phyloP scores from a whole-genome alignment of 2,113 vertebrate genomes.

The Elaphurus davidianus region DNA sequence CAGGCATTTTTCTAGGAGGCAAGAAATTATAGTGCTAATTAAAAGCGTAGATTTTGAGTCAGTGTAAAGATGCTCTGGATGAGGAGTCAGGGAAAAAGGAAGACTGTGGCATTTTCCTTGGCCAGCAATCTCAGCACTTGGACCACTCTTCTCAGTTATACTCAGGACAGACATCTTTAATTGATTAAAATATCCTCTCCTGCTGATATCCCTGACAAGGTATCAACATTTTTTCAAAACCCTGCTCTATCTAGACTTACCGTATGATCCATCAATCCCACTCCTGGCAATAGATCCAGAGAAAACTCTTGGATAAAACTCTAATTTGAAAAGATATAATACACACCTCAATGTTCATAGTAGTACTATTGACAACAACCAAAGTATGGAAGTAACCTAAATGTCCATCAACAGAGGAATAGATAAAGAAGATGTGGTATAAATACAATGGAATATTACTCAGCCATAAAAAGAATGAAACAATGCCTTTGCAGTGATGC shows the following conservation, averaged over 20 bases:
- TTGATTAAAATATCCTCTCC: not conserved
- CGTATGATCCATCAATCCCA: accelerated
- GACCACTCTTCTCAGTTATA: not conserved
- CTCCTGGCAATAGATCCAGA: not conserved
- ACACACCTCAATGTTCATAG: not conserved
- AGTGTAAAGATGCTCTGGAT: not conserved
- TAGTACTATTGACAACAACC: not conserved
- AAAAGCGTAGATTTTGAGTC: not conserved
- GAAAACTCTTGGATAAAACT: not conserved
- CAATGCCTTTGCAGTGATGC: not conserved
- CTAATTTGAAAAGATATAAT: not conserved
- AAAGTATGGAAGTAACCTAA: not conserved
- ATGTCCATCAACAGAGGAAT: not conserved
- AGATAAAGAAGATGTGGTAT: not conserved
- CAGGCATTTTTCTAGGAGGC: not conserved
- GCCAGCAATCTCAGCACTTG: not conserved
- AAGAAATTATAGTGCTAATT: not conserved
- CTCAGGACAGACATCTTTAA: not conserved
- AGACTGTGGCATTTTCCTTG: not conserved
- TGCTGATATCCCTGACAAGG: not conserved
- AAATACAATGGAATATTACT: not conserved
- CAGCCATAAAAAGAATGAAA: not conserved
- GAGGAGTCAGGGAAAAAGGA: not conserved
- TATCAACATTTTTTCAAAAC: not conserved
- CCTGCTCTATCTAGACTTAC: not conserved